These are phyloP conservation scores for Condylostylus longicornis DNA, from an alignment of 1,140 invertebrate species.

Conservation along the genomic window DNA sequence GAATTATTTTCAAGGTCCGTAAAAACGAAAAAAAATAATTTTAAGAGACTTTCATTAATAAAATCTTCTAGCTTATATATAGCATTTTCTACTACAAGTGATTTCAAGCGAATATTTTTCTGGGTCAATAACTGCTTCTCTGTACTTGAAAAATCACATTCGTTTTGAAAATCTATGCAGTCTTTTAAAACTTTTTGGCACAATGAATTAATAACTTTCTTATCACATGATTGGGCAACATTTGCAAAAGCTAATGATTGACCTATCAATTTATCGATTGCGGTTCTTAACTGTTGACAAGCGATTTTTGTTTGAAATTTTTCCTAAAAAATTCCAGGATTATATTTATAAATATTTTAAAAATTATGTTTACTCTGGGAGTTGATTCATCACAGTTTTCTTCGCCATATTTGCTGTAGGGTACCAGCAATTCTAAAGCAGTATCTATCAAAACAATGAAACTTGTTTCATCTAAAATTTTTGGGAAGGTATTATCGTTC, in stretches of 20 bases:
- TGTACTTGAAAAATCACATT: slow-evolving; percentile 13
- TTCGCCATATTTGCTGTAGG: slow-evolving; percentile 13
- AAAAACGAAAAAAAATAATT: slow-evolving; percentile 22
- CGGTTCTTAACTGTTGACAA: slow-evolving; percentile 14
- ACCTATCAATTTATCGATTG: slow-evolving; percentile 18
- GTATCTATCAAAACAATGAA: slow-evolving; percentile 18
- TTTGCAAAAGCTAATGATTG: slow-evolving; percentile 26
- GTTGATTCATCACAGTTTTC: neutral
- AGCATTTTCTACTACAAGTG: slow-evolving; percentile 17
- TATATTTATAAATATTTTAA: neutral
- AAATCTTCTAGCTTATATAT: slow-evolving; percentile 23
- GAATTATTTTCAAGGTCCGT: slow-evolving; percentile 26
- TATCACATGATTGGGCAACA: slow-evolving; percentile 23
- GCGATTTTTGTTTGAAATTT: slow-evolving; percentile 3
- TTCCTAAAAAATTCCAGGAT: neutral
- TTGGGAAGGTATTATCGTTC: neutral
- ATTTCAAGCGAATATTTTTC: slow-evolving; percentile 8
- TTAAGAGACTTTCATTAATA: slow-evolving; percentile 21
- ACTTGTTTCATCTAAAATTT: slow-evolving; percentile 11
- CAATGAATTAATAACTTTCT: slow-evolving; percentile 23
- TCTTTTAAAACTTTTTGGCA: slow-evolving; percentile 27
- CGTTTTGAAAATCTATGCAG: slow-evolving; percentile 18
- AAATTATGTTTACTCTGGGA: neutral
- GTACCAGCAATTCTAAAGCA: slow-evolving; percentile 13
- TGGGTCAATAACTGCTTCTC: slow-evolving; percentile 1